Evolutionary conservation across 2,888 invertebrate species (phyloP), one percentile per base, ranked within the genome.

Genomic region (Cheilosia urbana): DNA sequence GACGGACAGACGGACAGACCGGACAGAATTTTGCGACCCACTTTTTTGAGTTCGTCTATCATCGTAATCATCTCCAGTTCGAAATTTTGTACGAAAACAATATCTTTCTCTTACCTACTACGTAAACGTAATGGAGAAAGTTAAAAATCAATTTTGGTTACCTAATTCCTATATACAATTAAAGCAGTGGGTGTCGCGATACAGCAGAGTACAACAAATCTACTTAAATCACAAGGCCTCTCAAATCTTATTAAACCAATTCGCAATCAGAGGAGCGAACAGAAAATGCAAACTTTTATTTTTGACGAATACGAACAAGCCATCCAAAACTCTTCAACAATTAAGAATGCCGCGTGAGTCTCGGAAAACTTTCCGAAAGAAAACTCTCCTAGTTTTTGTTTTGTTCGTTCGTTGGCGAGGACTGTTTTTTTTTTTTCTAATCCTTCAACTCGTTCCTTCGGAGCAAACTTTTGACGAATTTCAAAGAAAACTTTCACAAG

Each of bases 291-390:
- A 81, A 72, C 72, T 82, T 66, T 55, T 81, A 27, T 63, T 63
- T 37, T 58, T 19, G 55, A 49, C 57, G 49, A 69, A 15, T 42
- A 53, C 78, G 24, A 71, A 79, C 65, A 73, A 60, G 55, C 49
- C 68, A 78, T 69, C 47, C 34, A 57, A 68, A 72, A 73, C 83
- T 79, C 84, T 71, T 71, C 53, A 84, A 76, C 84, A 84, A 84
- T 84, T 84, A 84, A 69, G 84, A 84, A 84, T 71, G 80, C 80
- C 84, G 79, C 84, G 84, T 79, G 66, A 80, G 76, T 79, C 80
- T 55, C 45, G 7, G 37, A 11, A 63, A 73, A 65, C n/a, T 66
- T 73, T 65, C 19, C n/a, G 21, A 53, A 60, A 60, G 45, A 66
- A 76, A 66, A 62, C 37, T 60, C 4, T 55, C 24, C 58, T 66